Conservation (phyloP, 2,888 invertebrate genomes). For the Panzeria rudis region DNA sequence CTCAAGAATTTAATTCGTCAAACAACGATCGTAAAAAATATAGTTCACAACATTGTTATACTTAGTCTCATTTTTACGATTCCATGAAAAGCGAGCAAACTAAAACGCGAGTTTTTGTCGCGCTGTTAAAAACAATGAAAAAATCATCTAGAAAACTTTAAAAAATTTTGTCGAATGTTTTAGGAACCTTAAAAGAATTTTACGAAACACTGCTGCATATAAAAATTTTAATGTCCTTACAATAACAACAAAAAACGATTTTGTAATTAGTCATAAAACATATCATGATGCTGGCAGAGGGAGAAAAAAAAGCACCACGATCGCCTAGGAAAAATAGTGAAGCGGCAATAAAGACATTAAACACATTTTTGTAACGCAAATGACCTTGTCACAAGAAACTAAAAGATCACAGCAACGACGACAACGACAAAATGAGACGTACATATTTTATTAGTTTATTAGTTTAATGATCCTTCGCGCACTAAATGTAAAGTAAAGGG, state of each 20-base stretch:
- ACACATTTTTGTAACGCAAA: conserved; percentile 15
- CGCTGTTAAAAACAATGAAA: conserved; percentile 57
- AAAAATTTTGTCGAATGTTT: conserved; percentile 71
- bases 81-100: conserved; percentile 47
- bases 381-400: conserved; percentile 65
- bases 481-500: conserved; percentile 53
- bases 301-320: neutral
- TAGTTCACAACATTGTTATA: conserved; percentile 62
- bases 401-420: conserved; percentile 17
- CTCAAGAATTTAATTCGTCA: conserved; percentile 43
- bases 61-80: conserved; percentile 51
- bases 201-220: conserved; percentile 53
- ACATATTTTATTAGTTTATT: conserved; percentile 75
- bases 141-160: conserved; percentile 65
- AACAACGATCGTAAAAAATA: conserved; percentile 62
- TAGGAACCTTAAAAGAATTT: conserved; percentile 65
- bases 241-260: neutral
- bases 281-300: neutral
- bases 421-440: conserved; percentile 67
- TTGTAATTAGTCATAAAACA: conserved; percentile 43
- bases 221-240: conserved; percentile 32
- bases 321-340: conserved; percentile 22
- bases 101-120: conserved; percentile 51
- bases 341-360: conserved; percentile 66
- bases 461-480: conserved; percentile 74